phyloP scores from a whole-genome alignment of 2,113 vertebrate species.

The Sorex fumeus region DNA sequence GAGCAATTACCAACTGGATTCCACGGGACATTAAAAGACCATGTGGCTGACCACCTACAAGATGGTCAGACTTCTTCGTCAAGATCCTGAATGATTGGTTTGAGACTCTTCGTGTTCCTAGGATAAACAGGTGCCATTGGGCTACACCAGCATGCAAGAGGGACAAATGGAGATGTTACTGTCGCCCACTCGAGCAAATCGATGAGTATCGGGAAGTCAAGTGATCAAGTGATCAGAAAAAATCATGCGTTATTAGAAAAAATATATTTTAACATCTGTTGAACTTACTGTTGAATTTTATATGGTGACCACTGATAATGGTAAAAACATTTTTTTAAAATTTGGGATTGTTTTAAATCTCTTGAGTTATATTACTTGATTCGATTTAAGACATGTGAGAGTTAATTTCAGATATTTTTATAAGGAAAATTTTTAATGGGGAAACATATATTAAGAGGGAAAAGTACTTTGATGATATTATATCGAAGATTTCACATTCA shows the following conservation, averaged over 20 bases:
- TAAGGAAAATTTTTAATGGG: conserved; percentile 23
- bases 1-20: no score
- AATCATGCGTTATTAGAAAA: conserved; percentile 40
- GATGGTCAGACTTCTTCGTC: no score
- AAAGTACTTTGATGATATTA: conserved; percentile 47
- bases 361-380: conserved; percentile 41
- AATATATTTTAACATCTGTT: conserved; percentile 3
- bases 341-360: conserved; percentile 51
- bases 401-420: conserved; percentile 56
- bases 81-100: no score
- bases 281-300: conserved; percentile 22
- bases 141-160: no score
- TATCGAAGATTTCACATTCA: conserved; percentile 22
- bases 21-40: no score
- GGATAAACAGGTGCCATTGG: no score
- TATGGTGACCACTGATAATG: conserved; percentile 13
- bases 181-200: no score
- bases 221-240: no score
- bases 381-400: conserved; percentile 52
- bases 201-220: no score
- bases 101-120: no score
- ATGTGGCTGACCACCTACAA: no score
- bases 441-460: conserved; percentile 25
- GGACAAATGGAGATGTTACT: no score
- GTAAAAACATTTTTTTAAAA: conserved; percentile 30